These are phyloP conservation scores for Tanytarsus gracilentus DNA, from an alignment of 2,888 invertebrate species.

Conservation along the genomic window DNA sequence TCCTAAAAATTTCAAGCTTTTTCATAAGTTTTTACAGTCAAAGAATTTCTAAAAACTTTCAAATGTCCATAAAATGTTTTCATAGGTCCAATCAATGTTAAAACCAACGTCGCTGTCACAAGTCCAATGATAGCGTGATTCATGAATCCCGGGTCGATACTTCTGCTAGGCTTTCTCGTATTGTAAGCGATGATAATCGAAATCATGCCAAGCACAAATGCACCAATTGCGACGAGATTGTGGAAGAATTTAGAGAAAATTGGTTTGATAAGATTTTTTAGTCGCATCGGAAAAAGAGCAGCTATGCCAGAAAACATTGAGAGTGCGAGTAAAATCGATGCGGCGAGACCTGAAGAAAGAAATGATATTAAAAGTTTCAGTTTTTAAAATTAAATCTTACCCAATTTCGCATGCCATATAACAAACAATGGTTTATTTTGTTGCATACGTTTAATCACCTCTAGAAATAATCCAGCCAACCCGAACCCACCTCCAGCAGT, in stretches of 20 bases:
- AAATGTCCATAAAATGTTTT: no score
- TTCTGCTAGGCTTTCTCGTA: not conserved
- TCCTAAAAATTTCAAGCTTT: no score
- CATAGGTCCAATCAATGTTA: conserved; percentile 1
- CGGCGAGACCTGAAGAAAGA: not conserved
- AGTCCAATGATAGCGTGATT: not conserved
- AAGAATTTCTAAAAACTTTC: no score
- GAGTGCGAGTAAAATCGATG: not conserved
- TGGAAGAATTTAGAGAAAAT: not conserved
- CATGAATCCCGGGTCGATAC: not conserved
- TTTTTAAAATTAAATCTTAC: not conserved
- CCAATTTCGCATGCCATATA: not conserved
- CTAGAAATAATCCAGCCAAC: not conserved
- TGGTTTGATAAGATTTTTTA: not conserved
- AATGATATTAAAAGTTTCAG: not conserved
- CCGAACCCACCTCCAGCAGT: not conserved
- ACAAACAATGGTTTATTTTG: not conserved
- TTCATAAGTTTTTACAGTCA: no score
- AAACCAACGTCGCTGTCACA: not conserved
- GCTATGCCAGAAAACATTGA: conserved; percentile 1
- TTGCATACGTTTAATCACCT: not conserved
- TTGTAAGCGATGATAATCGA: not conserved
- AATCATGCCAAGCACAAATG: not conserved
- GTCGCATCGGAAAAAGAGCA: not conserved
- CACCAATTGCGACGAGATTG: not conserved